A percentile compares a stretch with the other conserved stretches of the same genome.
Evolutionary conservation across 1,140 invertebrate species (phyloP).

Genomic region (Drosophila lowei): DNA sequence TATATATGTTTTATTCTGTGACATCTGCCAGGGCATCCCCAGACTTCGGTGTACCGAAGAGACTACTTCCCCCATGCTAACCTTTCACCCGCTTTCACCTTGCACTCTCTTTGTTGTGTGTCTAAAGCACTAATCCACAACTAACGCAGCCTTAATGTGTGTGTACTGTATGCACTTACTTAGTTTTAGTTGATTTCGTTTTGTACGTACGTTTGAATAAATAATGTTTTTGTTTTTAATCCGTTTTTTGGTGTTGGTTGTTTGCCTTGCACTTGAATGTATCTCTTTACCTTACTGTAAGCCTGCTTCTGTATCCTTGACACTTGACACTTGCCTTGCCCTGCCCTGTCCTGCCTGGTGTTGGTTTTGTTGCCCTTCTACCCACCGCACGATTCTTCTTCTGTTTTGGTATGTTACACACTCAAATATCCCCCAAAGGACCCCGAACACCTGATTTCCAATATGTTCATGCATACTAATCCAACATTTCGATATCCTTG

Average conservation of each 20-base stretch:
- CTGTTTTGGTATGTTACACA: constrained; percentile 58
- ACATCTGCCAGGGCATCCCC: too few relatives aligned
- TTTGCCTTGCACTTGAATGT: constrained; percentile 10
- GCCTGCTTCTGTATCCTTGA: constrained; percentile 1
- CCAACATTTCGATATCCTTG: constrained; percentile 19
- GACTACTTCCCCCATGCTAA: too few relatives aligned
- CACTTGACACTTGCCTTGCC: too few relatives aligned
- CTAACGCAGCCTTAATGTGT: too few relatives aligned
- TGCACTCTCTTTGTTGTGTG: too few relatives aligned
- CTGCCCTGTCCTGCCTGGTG: constrained; percentile 19
- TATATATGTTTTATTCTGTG: too few relatives aligned
- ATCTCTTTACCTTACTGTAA: constrained; percentile 9
- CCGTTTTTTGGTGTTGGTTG: constrained; percentile 17
- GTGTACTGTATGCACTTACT: not conserved
- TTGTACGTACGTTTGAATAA: constrained; percentile 24
- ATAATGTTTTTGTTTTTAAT: constrained; percentile 15
- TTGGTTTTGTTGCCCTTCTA: constrained; percentile 42
- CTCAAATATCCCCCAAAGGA: too few relatives aligned
- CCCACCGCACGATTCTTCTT: constrained; percentile 12
- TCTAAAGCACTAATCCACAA: too few relatives aligned
- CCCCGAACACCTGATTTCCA: too few relatives aligned
- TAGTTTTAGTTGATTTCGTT: constrained; percentile 25
- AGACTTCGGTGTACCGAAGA: too few relatives aligned
- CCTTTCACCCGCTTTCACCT: too few relatives aligned
- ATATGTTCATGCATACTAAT: constrained; percentile 23